These are phyloP conservation scores for Clusia tigrina DNA, from an alignment of 2,888 invertebrate species.

Conservation along the genomic window DNA sequence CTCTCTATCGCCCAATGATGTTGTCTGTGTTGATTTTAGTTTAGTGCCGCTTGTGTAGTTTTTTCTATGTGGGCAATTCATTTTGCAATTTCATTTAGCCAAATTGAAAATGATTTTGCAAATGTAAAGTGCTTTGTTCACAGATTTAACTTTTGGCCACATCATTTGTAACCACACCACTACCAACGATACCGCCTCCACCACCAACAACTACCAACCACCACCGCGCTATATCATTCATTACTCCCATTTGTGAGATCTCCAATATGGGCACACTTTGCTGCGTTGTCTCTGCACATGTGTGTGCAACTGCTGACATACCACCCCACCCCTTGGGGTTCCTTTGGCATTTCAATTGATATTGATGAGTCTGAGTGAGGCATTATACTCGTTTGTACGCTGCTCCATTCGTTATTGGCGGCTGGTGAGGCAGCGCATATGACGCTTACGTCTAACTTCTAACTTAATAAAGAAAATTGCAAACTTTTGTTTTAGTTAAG, in stretches of 20 bases:
- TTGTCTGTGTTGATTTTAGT: neutral
- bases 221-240: neutral
- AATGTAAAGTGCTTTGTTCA: conserved; percentile 6
- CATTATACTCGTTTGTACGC: neutral
- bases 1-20: neutral
- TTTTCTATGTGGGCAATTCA: conserved; percentile 16
- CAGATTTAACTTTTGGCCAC: neutral
- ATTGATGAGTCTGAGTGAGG: neutral
- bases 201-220: neutral
- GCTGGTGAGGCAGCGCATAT: neutral
- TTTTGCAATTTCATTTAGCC: conserved; percentile 21
- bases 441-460: neutral
- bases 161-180: neutral
- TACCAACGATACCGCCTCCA: neutral
- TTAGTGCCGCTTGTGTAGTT: neutral
- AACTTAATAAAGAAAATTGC: neutral
- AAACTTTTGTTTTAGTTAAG: neutral
- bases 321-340: neutral
- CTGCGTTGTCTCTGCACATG: neutral
- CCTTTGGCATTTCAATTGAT: conserved; percentile 7
- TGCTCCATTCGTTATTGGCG: neutral
- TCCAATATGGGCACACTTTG: neutral
- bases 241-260: neutral
- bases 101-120: conserved; percentile 25
- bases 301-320: neutral